Percentiles rank a stretch among this genome's conserved stretches.
These are phyloP conservation scores for Ecliptopera silaceata DNA, from an alignment of 2,888 invertebrate species.

Conservation along the genomic window DNA sequence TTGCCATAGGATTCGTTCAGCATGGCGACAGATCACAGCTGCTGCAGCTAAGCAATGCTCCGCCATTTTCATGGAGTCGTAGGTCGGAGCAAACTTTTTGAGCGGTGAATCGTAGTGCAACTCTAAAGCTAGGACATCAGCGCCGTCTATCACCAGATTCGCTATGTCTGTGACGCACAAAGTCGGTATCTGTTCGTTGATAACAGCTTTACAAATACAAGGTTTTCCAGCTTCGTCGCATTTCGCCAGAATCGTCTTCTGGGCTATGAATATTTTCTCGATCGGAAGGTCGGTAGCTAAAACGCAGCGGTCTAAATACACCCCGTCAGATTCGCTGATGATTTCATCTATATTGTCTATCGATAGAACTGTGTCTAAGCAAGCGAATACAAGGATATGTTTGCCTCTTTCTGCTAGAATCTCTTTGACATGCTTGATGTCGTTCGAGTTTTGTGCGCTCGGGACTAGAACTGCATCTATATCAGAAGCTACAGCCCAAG, in stretches of 20 bases:
- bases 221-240: conserved; percentile 94
- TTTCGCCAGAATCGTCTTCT: conserved; percentile 92
- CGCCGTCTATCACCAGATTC: conserved; percentile 94
- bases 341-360: conserved; percentile 87
- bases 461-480: conserved; percentile 71
- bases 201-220: conserved; percentile 93
- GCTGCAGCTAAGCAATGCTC: conserved; percentile 88
- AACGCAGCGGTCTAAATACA: conserved; percentile 94
- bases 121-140: conserved; percentile 93
- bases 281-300: conserved; percentile 93
- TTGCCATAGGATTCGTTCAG: conserved; percentile 93
- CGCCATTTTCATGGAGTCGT: conserved; percentile 67
- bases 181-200: conserved; percentile 91
- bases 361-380: conserved; percentile 63
- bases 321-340: conserved; percentile 89
- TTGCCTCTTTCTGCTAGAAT: conserved; percentile 67
- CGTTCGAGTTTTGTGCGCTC: conserved; percentile 56
- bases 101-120: conserved; percentile 75
- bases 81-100: conserved; percentile 58
- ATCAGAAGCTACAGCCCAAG: conserved; percentile 72
- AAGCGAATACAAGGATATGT: conserved; percentile 70
- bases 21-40: conserved; percentile 91
- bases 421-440: conserved; percentile 59
- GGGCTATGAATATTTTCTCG: conserved; percentile 93
- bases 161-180: conserved; percentile 93